Percentiles rank a stretch among this genome's conserved stretches.
phyloP scores from a whole-genome alignment of 1,140 invertebrate species.

The Scaptomyza montana region DNA sequence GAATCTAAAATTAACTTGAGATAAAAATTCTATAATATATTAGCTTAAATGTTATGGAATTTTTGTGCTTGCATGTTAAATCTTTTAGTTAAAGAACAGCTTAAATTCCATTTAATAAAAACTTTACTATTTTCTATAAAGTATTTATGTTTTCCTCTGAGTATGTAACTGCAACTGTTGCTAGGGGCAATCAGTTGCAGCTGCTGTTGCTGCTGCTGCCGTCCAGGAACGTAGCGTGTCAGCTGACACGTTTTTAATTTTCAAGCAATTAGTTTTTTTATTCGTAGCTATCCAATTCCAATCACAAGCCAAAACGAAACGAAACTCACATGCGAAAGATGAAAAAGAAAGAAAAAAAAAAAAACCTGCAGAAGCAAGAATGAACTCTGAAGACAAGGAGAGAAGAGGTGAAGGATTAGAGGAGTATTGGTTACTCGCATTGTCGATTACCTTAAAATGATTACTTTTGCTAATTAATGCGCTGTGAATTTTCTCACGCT shows the following conservation, averaged over 20 bases:
- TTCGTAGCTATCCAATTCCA: slow-evolving; percentile 26
- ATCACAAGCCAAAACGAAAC: slow-evolving; percentile 33
- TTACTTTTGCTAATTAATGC: slow-evolving; percentile 74
- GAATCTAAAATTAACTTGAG: slow-evolving; percentile 2
- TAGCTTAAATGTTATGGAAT: not conserved
- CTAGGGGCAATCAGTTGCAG: slow-evolving; percentile 13
- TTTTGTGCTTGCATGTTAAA: slow-evolving; percentile 5
- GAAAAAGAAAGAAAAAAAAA: not conserved
- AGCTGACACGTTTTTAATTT: slow-evolving; percentile 68
- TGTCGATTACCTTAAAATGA: slow-evolving; percentile 64
- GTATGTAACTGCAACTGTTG: slow-evolving; percentile 6
- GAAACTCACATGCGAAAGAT: slow-evolving; percentile 39
- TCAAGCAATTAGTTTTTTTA: slow-evolving; percentile 65
- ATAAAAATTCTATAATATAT: not conserved
- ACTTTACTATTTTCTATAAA: not conserved
- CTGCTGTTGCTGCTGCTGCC: slow-evolving; percentile 13
- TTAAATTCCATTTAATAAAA: not conserved
- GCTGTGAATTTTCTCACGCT: slow-evolving; percentile 78
- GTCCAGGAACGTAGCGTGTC: slow-evolving; percentile 36
- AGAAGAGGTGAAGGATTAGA: too few relatives aligned
- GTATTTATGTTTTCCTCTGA: not conserved
- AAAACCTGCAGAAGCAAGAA: not conserved
- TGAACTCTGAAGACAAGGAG: not conserved
- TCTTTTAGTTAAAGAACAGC: not conserved
- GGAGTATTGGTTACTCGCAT: slow-evolving; percentile 29